Evolutionary conservation across 2,888 invertebrate genomes (phyloP), one percentile per base, ranked within the genome.

Genomic region (Latheticus oryzae): DNA sequence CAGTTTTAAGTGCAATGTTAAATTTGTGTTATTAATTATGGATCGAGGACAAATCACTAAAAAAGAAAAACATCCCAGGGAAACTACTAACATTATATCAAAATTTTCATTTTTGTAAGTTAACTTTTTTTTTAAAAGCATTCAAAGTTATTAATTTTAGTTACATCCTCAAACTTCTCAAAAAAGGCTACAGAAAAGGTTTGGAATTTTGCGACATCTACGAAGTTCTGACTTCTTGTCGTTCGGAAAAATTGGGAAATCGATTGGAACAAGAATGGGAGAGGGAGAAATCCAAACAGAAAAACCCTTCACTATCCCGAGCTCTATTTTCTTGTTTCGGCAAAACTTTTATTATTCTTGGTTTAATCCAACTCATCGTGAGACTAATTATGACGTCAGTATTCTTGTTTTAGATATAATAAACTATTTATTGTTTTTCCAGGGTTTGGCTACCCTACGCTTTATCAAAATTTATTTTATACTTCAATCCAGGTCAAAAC

Each of bases 101-200:
- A 8, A 16, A 17, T 37, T 48, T n/a, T 24, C 50, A 9, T 50
- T 50, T 12, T 50, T 38, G 50, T 50, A 38, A 50, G 50, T 50
- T 16, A 8, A 7, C 13, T 5, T 24, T 40, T n/a, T n/a, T n/a
- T n/a, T n/a, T n/a, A n/a, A n/a, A n/a, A n/a, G n/a, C n/a, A n/a
- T n/a, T n/a, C n/a, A n/a, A n/a, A n/a, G n/a, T n/a, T n/a, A n/a
- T n/a, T n/a, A n/a, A n/a, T 33, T 35, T 1, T 16, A 48, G 50
- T 16, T 50, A 50, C 38, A 38, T 33, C 5, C 16, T 37, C 26
- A 19, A 37, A 26, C 21, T 50, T 5, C 88, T 89, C 69, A 84
- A 82, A 73, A 80, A 84, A 54, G 89, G 88, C 3, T 84, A 83
- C 61, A 83, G 78, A 50, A 80, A 84, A 12, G 87, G 87, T 62